Evolutionary conservation across 2,888 invertebrate species (phyloP).

Genomic region (Empis stercorea): DNA sequence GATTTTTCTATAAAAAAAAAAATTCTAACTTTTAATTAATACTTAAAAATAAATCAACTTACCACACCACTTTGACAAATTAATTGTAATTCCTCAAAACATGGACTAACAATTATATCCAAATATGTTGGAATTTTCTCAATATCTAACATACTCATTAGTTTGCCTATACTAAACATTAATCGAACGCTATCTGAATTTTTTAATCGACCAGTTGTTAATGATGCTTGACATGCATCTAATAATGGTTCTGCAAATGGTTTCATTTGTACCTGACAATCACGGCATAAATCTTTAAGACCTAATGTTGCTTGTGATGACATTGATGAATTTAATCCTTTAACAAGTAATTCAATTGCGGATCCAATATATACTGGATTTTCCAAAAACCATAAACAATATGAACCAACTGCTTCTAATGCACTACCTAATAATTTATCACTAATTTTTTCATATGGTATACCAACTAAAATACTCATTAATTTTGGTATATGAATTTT

Average conservation of each 20-base stretch:
- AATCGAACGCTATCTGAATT: constrained; percentile 56
- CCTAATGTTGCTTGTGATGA: constrained; percentile 76
- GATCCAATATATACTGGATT: constrained; percentile 54
- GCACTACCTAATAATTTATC: constrained; percentile 55
- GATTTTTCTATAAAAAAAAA: constrained; percentile 40
- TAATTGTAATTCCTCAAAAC: constrained; percentile 46
- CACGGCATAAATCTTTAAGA: constrained; percentile 72
- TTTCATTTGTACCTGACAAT: constrained; percentile 61
- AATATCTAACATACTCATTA: constrained; percentile 52
- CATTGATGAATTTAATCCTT: constrained; percentile 54
- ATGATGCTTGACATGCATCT: constrained; percentile 49
- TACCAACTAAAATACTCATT: constrained; percentile 45
- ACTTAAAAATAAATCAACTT: constrained; percentile 16
- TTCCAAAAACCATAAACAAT: constrained; percentile 72
- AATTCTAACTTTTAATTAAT: constrained; percentile 9
- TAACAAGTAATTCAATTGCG: constrained; percentile 53
- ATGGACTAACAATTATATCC: constrained; percentile 54
- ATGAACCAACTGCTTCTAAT: constrained; percentile 66
- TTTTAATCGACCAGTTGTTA: constrained; percentile 45
- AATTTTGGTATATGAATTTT: constrained; percentile 44
- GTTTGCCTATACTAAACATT: constrained; percentile 63
- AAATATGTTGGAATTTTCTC: constrained; percentile 54
- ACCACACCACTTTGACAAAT: constrained; percentile 40
- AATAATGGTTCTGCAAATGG: constrained; percentile 67
- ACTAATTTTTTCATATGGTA: constrained; percentile 48